Conservation (phyloP, 2,888 invertebrate species). For the Zeuzera pyrina region DNA sequence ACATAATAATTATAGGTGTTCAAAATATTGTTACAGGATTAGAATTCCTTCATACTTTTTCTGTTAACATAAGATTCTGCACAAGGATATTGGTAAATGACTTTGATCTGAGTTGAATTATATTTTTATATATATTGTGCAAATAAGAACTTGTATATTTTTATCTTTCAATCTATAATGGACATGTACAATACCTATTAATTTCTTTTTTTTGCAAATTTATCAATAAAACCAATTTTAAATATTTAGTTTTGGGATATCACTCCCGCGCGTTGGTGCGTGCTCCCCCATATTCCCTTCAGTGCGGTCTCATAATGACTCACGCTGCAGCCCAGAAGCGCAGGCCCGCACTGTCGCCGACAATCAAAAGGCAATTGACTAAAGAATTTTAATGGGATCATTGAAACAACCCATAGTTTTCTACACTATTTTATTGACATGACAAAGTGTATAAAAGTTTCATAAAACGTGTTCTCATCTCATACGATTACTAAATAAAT, state of each 20-base stretch:
- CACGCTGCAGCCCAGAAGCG: slow-evolving; percentile 26
- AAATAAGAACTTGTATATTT: slow-evolving; percentile 69
- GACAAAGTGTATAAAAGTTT: slow-evolving; percentile 53
- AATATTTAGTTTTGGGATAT: slow-evolving; percentile 31
- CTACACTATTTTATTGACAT: slow-evolving; percentile 65
- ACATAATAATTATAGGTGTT: slow-evolving; percentile 66
- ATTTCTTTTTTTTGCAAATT: slow-evolving; percentile 64
- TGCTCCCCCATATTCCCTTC: slow-evolving; percentile 5
- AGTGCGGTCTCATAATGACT: slow-evolving; percentile 34
- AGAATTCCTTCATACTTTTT: slow-evolving; percentile 46
- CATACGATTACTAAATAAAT: slow-evolving; percentile 23
- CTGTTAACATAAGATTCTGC: slow-evolving; percentile 64
- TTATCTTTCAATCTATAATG: slow-evolving; percentile 69
- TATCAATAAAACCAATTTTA: slow-evolving; percentile 72
- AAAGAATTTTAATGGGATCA: slow-evolving; percentile 64
- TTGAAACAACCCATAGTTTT: slow-evolving; percentile 59
- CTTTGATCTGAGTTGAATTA: slow-evolving; percentile 71
- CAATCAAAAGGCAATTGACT: slow-evolving; percentile 50
- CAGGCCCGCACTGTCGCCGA: slow-evolving; percentile 35
- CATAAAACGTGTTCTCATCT: slow-evolving; percentile 52
- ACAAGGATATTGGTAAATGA: slow-evolving; percentile 72
- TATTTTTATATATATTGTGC: slow-evolving; percentile 70
- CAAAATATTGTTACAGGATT: slow-evolving; percentile 68
- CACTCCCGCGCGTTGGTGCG: slow-evolving; percentile 1
- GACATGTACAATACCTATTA: slow-evolving; percentile 69